phyloP scores from a whole-genome alignment of 1,140 invertebrate genomes.

The Vanessa tameamea region DNA sequence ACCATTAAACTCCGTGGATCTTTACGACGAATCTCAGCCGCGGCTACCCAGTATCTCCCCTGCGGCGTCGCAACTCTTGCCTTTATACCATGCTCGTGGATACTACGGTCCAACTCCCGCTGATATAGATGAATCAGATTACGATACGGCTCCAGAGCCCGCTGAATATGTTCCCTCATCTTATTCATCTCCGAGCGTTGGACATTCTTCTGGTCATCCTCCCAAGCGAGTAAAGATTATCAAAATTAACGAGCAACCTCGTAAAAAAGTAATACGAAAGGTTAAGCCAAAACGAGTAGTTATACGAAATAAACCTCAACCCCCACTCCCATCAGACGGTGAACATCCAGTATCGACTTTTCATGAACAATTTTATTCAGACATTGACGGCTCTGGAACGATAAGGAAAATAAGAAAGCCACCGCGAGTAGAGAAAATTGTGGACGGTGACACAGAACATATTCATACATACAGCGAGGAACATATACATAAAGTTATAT shows the following conservation, averaged over 20 bases:
- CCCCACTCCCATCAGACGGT: conserved; percentile 47
- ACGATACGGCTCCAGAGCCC: conserved; percentile 52
- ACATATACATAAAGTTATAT: conserved; percentile 76
- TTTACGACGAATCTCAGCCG: conserved; percentile 59
- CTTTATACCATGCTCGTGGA: conserved; percentile 72
- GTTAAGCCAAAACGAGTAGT: conserved; percentile 64
- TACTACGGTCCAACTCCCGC: conserved; percentile 74
- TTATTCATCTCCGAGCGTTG: conserved; percentile 44
- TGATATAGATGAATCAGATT: conserved; percentile 65
- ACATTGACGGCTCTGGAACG: conserved; percentile 65
- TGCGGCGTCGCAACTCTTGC: conserved; percentile 68
- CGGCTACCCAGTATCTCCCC: conserved; percentile 45
- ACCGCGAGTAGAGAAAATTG: conserved; percentile 77
- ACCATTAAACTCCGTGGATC: conserved; percentile 60
- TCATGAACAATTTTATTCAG: conserved; percentile 78
- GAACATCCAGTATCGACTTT: conserved; percentile 68
- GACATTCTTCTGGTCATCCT: conserved; percentile 40
- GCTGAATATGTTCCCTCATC: conserved; percentile 48
- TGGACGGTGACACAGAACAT: conserved; percentile 78
- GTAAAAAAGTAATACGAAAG: conserved; percentile 63
- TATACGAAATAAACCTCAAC: conserved; percentile 50
- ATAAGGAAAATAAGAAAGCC: conserved; percentile 75
- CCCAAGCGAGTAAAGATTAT: conserved; percentile 70
- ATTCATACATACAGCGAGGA: conserved; percentile 79
- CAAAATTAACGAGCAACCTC: conserved; percentile 66